phyloP scores from a whole-genome alignment of 1,140 invertebrate species.

The Trichomalopsis sarcophagae region DNA sequence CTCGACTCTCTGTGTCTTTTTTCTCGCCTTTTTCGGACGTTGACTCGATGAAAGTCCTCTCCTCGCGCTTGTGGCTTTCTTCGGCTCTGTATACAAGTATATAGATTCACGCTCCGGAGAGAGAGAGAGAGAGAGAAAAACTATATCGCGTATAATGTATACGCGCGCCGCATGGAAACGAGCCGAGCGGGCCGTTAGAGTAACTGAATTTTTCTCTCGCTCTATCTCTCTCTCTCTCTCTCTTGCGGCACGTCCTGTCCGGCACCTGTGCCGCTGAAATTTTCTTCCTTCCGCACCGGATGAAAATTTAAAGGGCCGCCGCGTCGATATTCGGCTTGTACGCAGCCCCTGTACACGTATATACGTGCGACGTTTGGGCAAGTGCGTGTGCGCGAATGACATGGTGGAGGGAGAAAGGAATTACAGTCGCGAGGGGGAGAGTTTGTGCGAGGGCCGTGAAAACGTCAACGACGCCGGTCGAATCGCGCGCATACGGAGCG shows the following conservation, averaged over 20 bases:
- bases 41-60: background rate
- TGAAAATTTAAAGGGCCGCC: too few relatives aligned
- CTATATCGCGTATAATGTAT: background rate
- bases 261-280: too few relatives aligned
- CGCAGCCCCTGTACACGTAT: too few relatives aligned
- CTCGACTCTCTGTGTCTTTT: background rate
- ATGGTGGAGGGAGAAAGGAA: background rate
- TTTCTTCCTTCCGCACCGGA: too few relatives aligned
- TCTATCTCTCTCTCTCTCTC: background rate
- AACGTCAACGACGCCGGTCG: background rate
- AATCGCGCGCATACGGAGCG: too few relatives aligned
- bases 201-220: background rate
- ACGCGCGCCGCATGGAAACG: too few relatives aligned
- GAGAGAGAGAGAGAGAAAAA: background rate
- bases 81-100: background rate
- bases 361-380: background rate
- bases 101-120: background rate
- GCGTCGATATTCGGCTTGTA: background rate
- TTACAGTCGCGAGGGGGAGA: background rate
- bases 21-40: background rate
- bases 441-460: background rate
- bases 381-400: background rate
- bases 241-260: background rate
- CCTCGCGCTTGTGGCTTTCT: background rate
- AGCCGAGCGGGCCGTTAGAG: background rate